These are phyloP conservation scores for Calephelis virginiensis DNA, from an alignment of 1,140 invertebrate genomes.

Conservation along the genomic window DNA sequence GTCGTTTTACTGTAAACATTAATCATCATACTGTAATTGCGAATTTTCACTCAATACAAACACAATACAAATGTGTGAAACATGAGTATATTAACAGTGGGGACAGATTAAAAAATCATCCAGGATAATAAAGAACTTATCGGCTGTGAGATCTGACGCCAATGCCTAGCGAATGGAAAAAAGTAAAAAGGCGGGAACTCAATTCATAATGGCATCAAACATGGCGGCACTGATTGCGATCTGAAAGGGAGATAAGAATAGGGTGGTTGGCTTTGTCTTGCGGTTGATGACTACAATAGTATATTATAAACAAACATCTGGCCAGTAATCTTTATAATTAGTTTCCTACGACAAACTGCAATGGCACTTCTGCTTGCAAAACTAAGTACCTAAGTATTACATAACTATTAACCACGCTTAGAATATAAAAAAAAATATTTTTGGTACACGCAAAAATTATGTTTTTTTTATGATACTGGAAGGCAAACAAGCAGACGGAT, in stretches of 20 bases:
- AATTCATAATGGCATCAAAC: constrained; percentile 72
- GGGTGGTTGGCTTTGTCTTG: constrained; percentile 69
- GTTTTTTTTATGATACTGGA: too few relatives aligned
- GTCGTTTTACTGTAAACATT: constrained; percentile 14
- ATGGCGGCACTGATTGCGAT: constrained; percentile 73
- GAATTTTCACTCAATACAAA: constrained; percentile 30
- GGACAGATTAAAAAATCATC: constrained; percentile 73
- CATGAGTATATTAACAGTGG: constrained; percentile 43
- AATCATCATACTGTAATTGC: constrained; percentile 2
- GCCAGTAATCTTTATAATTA: constrained; percentile 30
- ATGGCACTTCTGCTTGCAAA: neutral
- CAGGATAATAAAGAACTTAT: constrained; percentile 75
- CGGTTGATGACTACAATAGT: constrained; percentile 53
- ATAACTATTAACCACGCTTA: too few relatives aligned
- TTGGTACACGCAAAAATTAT: too few relatives aligned
- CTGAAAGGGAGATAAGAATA: constrained; percentile 60
- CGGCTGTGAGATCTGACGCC: constrained; percentile 72
- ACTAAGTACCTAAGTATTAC: too few relatives aligned
- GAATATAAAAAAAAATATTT: too few relatives aligned
- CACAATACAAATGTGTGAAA: constrained; percentile 48
- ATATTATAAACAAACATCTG: constrained; percentile 44
- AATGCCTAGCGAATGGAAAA: constrained; percentile 73
- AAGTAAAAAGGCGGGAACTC: constrained; percentile 75
- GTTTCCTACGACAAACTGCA: constrained; percentile 13
- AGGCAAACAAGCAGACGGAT: too few relatives aligned